Base-by-base conservation (phyloP, 2,797 vertebrate species). In the Myotis findleyi region DNA sequence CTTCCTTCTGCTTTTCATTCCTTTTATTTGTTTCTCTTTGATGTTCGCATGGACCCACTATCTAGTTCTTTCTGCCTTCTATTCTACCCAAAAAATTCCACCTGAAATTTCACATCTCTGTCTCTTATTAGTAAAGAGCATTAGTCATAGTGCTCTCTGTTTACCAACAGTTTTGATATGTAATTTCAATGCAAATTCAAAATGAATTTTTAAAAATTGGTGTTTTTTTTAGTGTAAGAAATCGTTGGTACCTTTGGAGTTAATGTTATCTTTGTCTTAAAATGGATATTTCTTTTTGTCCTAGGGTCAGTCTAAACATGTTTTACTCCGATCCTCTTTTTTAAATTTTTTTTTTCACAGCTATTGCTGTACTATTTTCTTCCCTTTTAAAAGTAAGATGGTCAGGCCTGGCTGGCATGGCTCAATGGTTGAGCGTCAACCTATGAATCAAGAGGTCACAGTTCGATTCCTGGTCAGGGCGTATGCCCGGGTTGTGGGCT, bases 161-260 rank as follows among this genome's bases (percentile, higher is more conserved):
- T 81, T 85, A 94, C 66, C 83, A 41, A 80, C 21, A 75, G 49
- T 66, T 87, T 89, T 66, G 25, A 77, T 75, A 89, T 5, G 7
- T 75, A 16, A 30, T 90, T 84, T 91, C 57, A 23, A 62, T 87
- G 41, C 17, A 93, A 91, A 73, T 82, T 93, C 55, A 88, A 91
- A 95, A 73, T 68, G 20, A 51, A 53, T 49, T 94, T 81, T 12
- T 72, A 47, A 41, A 83, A 75, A 84, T 44, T 53, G 59, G 12
- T 13, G 57, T 73, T 47, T 71, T 80, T 62, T 64, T 64, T 47
- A 20, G 83, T n/a, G 16, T 53, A 80, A 25, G 33, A 84, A 81
- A 76, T 51, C 4, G 2, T 38, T 25, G 17, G 49, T 51, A 64
- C 3, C 12, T 5, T 51, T 77, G 7, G 77, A 79, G 3, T 71